Base-by-base conservation (phyloP, 2,113 vertebrate genomes). In the Hypanus sabinus region DNA sequence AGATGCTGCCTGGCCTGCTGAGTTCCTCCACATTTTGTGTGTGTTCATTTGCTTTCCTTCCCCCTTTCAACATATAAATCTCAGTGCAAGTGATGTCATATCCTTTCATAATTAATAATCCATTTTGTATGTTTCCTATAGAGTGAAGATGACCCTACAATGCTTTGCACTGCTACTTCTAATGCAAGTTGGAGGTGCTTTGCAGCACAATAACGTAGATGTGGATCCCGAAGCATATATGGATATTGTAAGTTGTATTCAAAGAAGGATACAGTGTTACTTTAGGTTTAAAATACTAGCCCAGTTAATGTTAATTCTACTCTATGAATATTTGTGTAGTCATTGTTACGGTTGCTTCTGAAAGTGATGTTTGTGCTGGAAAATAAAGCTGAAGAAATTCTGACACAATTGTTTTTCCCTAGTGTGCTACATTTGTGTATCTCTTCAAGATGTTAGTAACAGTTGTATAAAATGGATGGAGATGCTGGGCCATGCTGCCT, bases 171-270 rank as follows among this genome's bases (percentile, higher is more conserved):
- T 95, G 92, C 94, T 95, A 0, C 79, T 94, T 60, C 95, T 94
- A 68, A 94, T 46, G 94, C 95, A 95, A 5, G 95, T 38, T 94
- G 83, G 62, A 76, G 62, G 0, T 18, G 94, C 24, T 27, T 65
- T 38, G 0, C 0, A 0, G 68, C 60, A 7, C 10, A 22, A 55
- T 73, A 8, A 14, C 9, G 14, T 30, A 18, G 1, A 20, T 6
- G 95, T 95, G 94, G 95, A 97, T 81, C 96, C 96, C 77, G 96
- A 97, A 87, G 80, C 94, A 0, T 93, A 87, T n/a, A 97, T 97
- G 96, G 96, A 96, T 94, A 95, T 96, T 94, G 96, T 97, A 95
- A 96, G 96, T 95, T 62, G n/a, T 27, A 1, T n/a, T 62, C 1
- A n/a, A 6, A 4, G 18, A 33, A 33, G 16, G n/a, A 65, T 14